These are phyloP conservation scores for Zalophus californianus DNA, from an alignment of 2,797 vertebrate genomes.

Conservation along the genomic window DNA sequence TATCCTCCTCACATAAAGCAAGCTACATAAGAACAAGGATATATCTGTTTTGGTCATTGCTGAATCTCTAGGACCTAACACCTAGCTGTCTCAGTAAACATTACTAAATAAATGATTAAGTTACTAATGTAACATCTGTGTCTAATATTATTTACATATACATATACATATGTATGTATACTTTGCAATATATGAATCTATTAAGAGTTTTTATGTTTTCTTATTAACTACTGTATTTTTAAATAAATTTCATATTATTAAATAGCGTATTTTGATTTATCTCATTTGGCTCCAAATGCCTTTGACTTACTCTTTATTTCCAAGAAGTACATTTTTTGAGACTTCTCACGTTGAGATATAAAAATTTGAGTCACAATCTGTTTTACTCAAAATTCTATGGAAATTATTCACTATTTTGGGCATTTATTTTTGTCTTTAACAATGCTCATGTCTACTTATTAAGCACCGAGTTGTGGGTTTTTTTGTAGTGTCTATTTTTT, in stretches of 20 bases:
- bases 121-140: neutral
- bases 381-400: neutral
- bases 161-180: neutral
- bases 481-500: neutral
- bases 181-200: neutral
- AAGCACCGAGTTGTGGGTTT: neutral
- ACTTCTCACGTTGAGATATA: neutral
- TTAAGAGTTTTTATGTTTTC: neutral
- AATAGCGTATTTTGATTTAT: neutral
- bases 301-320: neutral
- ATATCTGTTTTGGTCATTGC: neutral
- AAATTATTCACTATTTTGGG: neutral
- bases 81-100: neutral
- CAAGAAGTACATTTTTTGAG: neutral
- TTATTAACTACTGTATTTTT: neutral
- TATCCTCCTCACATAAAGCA: neutral
- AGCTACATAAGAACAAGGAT: neutral
- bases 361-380: neutral
- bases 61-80: neutral
- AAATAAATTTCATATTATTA: neutral
- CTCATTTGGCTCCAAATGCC: neutral
- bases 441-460: neutral
- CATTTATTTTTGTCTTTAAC: neutral
- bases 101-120: neutral
- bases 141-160: neutral